These are phyloP conservation scores for Silurus lanzhouensis DNA, from an alignment of 2,797 vertebrate species.

Conservation along the genomic window DNA sequence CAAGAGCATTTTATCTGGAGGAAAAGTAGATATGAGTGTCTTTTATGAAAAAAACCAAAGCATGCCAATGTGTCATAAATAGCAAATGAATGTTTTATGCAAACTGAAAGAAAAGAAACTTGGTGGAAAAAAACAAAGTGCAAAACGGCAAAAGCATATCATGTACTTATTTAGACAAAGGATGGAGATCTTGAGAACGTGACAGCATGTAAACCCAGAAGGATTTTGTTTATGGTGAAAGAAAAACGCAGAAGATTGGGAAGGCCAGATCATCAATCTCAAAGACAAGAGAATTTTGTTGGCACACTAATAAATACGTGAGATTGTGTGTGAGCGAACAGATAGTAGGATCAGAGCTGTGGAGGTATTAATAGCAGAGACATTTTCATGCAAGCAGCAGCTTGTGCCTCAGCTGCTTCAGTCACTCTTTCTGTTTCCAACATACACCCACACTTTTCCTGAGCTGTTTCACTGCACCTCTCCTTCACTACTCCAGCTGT, in stretches of 20 bases:
- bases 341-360: slow-evolving; percentile 20
- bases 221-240: not conserved
- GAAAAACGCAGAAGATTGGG: no score
- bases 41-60: not conserved
- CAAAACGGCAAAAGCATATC: no score
- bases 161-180: no score
- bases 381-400: slow-evolving; percentile 48
- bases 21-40: not conserved
- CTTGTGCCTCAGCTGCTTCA: slow-evolving; percentile 70
- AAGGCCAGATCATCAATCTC: not conserved
- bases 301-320: not conserved
- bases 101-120: no score
- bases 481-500: not conserved
- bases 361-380: slow-evolving; percentile 51
- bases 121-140: no score
- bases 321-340: slow-evolving; percentile 10
- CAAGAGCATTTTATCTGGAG: not conserved
- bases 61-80: no score
- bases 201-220: not conserved
- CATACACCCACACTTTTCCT: slow-evolving; percentile 24
- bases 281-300: not conserved
- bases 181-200: not conserved
- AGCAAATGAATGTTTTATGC: no score
- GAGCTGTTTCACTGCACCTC: not conserved
- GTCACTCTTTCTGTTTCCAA: slow-evolving; percentile 61